Conservation (phyloP, 2,888 invertebrate species). For the Andrena chrysosceles region DNA sequence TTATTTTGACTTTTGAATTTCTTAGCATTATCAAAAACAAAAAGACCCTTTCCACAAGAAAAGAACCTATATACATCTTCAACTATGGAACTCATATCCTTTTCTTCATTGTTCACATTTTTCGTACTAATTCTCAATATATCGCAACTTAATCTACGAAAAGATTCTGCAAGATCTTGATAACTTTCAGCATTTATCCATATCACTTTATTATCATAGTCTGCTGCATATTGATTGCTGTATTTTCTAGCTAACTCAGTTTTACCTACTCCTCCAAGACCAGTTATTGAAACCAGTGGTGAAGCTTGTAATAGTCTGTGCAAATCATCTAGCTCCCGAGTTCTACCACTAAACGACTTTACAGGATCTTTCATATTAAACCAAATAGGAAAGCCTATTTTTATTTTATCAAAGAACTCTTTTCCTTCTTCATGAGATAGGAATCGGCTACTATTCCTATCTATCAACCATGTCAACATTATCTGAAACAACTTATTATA, state of each 20-base stretch:
- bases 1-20: conserved; percentile 1
- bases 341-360: background rate
- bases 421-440: background rate
- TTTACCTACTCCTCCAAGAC: conserved; percentile 5
- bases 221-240: background rate
- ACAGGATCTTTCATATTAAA: background rate
- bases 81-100: background rate
- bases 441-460: background rate
- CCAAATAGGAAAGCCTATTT: background rate
- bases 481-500: background rate
- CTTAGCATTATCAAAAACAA: conserved; percentile 3
- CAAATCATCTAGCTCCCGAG: background rate
- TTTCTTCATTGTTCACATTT: background rate
- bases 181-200: conserved; percentile 12
- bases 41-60: background rate
- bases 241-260: background rate
- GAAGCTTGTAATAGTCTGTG: background rate
- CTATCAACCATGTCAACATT: background rate
- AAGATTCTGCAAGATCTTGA: background rate
- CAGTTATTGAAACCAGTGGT: background rate
- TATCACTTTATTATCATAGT: conserved; percentile 14
- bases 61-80: background rate
- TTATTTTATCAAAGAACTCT: background rate
- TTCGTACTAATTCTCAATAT: background rate
- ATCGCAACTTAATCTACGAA: background rate